A percentile compares a stretch with the other conserved stretches of the same genome.
These are phyloP conservation scores for Dipodomys merriami DNA, from an alignment of 2,113 vertebrate genomes.

Conservation along the genomic window DNA sequence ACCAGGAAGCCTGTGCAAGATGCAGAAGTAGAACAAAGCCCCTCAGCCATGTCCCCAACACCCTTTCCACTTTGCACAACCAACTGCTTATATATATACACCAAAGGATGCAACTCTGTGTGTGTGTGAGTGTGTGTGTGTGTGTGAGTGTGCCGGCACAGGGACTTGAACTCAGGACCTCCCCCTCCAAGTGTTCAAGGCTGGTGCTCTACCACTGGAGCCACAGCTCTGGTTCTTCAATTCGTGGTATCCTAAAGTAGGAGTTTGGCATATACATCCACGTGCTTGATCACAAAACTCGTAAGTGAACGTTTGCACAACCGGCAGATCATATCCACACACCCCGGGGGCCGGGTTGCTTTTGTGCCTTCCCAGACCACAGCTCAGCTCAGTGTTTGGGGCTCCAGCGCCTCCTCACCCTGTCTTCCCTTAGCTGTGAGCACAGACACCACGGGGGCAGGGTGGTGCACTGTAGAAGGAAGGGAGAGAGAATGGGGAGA, in stretches of 20 bases:
- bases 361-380: no score
- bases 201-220: no score
- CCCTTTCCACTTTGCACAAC: background rate
- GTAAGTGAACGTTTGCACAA: background rate
- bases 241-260: no score
- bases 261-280: no score
- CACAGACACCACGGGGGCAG: no score
- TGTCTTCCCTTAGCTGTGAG: background rate
- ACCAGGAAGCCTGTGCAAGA: background rate
- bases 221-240: no score
- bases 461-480: background rate
- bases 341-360: no score
- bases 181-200: no score
- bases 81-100: background rate
- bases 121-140: no score
- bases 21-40: constrained; percentile 6
- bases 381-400: background rate
- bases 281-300: background rate
- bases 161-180: no score
- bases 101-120: background rate
- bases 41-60: background rate
- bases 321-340: background rate
- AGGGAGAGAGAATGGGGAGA: background rate
- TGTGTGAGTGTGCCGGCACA: no score
- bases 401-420: background rate